Base-by-base conservation (phyloP, 2,113 vertebrate species). In the Nyctereutes procyonoides region DNA sequence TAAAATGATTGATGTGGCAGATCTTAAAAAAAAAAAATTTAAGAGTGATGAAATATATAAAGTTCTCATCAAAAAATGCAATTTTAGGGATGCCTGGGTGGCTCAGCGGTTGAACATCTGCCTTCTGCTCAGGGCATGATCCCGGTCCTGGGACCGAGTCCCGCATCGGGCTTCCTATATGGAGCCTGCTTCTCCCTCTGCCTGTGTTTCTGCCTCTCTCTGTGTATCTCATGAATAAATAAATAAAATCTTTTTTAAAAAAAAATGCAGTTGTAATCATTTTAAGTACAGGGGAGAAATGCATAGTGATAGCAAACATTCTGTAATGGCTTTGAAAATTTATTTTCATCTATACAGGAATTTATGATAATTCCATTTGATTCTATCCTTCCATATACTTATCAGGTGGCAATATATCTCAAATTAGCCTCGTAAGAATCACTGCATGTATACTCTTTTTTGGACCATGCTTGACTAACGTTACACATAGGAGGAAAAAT, bases 281-380 rank as follows among this genome's bases (percentile, higher is more conserved):
- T 87, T 5, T 17, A 62, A 77, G 17, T 17, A 24, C 26, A 74
- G n/a, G 22, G 60, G 63, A 20, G 43, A 83, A 94, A 58, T 69
- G 17, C 30, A 32, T 15, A 89, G 65, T 86, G 81, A 43, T 8
- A 81, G 32, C 38, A 43, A 56, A 77, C 38, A 93, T 79, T 48
- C 85, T 94, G 19, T 32, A 85, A 43, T 24, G 6, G 55, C 51
- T 90, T 88, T 89, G 20, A 95, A 89, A 93, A 94, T 67, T 63
- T 22, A 20, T 56, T 94, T 96, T 92, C 67, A 85, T 43, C 56
- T 28, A 43, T 15, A 73, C 0, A 89, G 88, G 19, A 89, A 79
- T 94, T 94, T 93, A 74, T 53, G 43, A 38, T 65, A 84, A 55
- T 3, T 32, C n/a, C 60, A 79, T 58, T 84, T 88, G 55, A 79